Base-by-base conservation (phyloP, 2,113 vertebrate species). In the Tragelaphus buxtoni region DNA sequence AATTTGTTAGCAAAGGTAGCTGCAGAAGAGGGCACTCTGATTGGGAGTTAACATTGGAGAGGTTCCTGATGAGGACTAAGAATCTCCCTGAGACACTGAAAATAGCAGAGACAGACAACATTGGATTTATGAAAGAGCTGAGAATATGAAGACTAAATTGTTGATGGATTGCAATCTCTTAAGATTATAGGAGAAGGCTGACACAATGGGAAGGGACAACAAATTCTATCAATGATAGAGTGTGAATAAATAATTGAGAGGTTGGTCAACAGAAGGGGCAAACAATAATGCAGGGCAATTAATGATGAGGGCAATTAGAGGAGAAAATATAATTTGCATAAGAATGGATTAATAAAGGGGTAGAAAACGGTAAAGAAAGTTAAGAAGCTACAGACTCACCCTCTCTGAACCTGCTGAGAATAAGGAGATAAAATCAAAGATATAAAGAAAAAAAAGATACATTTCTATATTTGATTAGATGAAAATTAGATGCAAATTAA, bases 401-500 rank as follows among this genome's bases (percentile, higher is more conserved):
- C 76, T 69, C 0, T 77, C n/a, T 86, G 61, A 79, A 72, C 91
- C 47, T 84, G 79, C 42, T 95, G 49, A 83, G 42, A 93, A 87
- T 20, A 87, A 8, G 10, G 18, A 12, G 10, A 58, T 16, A 53
- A 93, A 96, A 32, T 61, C 47, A 94, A 94, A 82, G 9, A 55
- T 56, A 4, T 20, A 39, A 49, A 79, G 5, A 39, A 90, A 97
- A 94, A 95, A 47, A 30, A 76, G 35, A 89, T 1, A 60, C 17
- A 45, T 88, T 95, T 84, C 82, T 80, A 47, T 28, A 95, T 97
- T 69, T 93, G 56, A 94, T 89, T 93, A 53, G 58, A 97, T 94
- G 81, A 95, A 86, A 97, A 56, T 91, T 65, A 90, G 47, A 95
- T 94, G 65, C 39, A 96, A 95, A 96, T 95, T 90, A 88, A 90